phyloP scores from a whole-genome alignment of 2,888 invertebrate genomes.

The Hirtodrosophila alboralis region DNA sequence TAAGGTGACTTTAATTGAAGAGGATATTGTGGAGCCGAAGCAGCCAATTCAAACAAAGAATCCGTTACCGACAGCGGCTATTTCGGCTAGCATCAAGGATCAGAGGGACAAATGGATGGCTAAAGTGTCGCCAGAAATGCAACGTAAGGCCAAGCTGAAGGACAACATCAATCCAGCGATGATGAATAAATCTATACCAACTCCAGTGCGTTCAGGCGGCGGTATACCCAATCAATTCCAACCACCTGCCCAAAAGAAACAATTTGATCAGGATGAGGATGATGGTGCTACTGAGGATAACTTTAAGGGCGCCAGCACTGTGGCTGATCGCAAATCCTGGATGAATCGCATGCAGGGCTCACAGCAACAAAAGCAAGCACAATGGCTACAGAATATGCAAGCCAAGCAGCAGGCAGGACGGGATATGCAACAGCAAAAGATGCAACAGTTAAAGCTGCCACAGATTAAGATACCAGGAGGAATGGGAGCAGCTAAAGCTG shows the following conservation, averaged over 20 bases:
- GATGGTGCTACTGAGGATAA: no score
- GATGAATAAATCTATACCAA: no score
- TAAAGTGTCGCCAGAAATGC: conserved; percentile 48
- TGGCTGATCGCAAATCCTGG: conserved; percentile 54
- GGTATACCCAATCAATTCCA: conserved; percentile 22
- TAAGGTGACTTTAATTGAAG: not conserved
- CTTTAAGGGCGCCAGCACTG: conserved; percentile 14
- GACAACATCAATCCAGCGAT: not conserved
- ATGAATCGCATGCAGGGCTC: conserved; percentile 63
- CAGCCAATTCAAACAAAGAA: not conserved
- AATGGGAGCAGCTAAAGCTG: conserved; percentile 12
- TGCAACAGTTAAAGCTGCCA: conserved; percentile 14
- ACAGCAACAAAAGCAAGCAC: conserved; percentile 54
- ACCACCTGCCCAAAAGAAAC: conserved; percentile 1
- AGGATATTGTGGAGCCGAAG: not conserved
- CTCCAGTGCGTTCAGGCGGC: not conserved
- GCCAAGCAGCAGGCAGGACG: conserved; percentile 61
- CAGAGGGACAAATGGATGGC: conserved; percentile 73
- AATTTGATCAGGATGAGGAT: not conserved
- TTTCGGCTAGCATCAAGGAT: conserved; percentile 35
- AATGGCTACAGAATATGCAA: conserved; percentile 61
- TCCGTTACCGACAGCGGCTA: not conserved
- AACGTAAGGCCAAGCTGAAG: conserved; percentile 27
- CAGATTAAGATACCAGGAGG: no score
- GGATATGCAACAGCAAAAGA: conserved; percentile 50